phyloP scores from a whole-genome alignment of 1,140 invertebrate genomes.

The Sarcophaga peregrina region DNA sequence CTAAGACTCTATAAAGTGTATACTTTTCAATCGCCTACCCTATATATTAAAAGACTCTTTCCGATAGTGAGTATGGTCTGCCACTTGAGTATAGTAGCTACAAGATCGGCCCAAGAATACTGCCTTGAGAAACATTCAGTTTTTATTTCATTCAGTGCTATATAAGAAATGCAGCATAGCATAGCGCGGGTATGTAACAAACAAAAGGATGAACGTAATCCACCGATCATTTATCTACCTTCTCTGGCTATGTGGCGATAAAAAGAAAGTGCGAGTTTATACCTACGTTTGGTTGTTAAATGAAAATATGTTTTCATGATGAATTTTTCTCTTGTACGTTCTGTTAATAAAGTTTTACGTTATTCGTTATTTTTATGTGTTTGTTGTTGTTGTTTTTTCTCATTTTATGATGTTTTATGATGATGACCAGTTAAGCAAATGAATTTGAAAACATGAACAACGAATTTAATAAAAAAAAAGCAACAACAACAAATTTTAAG shows the following conservation, averaged over 20 bases:
- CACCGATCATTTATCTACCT: too few relatives aligned
- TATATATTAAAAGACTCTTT: too few relatives aligned
- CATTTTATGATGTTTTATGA: neutral
- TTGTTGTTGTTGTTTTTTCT: neutral
- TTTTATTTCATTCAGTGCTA: too few relatives aligned
- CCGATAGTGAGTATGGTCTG: too few relatives aligned
- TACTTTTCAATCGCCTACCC: too few relatives aligned
- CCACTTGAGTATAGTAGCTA: too few relatives aligned
- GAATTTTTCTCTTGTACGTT: neutral
- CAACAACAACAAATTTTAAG: too few relatives aligned
- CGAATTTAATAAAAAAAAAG: neutral
- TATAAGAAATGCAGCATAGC: too few relatives aligned
- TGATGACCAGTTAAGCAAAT: constrained; percentile 14
- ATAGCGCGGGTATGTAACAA: too few relatives aligned
- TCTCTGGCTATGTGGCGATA: neutral
- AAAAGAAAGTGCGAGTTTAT: neutral
- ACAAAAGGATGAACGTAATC: neutral
- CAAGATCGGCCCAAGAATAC: too few relatives aligned
- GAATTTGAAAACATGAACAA: neutral
- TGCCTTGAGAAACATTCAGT: too few relatives aligned
- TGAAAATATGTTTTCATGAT: constrained; percentile 13
- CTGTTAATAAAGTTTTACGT: constrained; percentile 19
- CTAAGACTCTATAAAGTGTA: too few relatives aligned
- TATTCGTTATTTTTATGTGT: neutral
- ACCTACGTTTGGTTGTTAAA: neutral